Conservation (phyloP, 2,888 invertebrate genomes). For the Azorinus chamasolen region DNA sequence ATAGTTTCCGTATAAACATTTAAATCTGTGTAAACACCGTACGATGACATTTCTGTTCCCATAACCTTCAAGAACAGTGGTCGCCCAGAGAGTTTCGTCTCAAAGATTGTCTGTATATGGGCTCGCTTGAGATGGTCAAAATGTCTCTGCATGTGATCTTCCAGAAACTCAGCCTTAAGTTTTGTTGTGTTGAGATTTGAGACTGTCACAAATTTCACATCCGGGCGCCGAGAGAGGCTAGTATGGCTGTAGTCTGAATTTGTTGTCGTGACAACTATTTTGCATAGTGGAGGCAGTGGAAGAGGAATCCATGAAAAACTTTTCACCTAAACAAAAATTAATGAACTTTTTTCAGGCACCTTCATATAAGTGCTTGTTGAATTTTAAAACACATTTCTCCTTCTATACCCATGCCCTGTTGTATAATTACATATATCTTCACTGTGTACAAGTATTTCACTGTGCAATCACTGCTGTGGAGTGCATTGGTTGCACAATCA, state of each 20-base stretch:
- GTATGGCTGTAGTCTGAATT: slow-evolving; percentile 79
- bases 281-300: slow-evolving; percentile 81
- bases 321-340: slow-evolving; percentile 76
- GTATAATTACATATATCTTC: too few relatives aligned
- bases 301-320: slow-evolving; percentile 82
- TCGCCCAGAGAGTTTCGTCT: slow-evolving; percentile 68
- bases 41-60: slow-evolving; percentile 76
- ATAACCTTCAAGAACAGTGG: slow-evolving; percentile 79
- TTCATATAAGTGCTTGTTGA: too few relatives aligned
- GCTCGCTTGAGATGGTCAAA: slow-evolving; percentile 66
- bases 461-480: too few relatives aligned
- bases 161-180: slow-evolving; percentile 66
- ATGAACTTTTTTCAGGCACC: too few relatives aligned
- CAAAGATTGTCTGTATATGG: slow-evolving; percentile 68
- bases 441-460: too few relatives aligned
- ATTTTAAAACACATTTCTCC: too few relatives aligned
- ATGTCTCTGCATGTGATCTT: slow-evolving; percentile 71
- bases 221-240: slow-evolving; percentile 73
- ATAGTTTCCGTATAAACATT: slow-evolving; percentile 74
- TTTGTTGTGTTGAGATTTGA: slow-evolving; percentile 66
- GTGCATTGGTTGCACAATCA: too few relatives aligned
- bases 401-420: too few relatives aligned
- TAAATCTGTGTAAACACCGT: slow-evolving; percentile 73
- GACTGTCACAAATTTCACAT: slow-evolving; percentile 67
- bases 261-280: slow-evolving; percentile 79